These are phyloP conservation scores for Amniataba percoides DNA, from an alignment of 2,797 vertebrate species.

Conservation along the genomic window DNA sequence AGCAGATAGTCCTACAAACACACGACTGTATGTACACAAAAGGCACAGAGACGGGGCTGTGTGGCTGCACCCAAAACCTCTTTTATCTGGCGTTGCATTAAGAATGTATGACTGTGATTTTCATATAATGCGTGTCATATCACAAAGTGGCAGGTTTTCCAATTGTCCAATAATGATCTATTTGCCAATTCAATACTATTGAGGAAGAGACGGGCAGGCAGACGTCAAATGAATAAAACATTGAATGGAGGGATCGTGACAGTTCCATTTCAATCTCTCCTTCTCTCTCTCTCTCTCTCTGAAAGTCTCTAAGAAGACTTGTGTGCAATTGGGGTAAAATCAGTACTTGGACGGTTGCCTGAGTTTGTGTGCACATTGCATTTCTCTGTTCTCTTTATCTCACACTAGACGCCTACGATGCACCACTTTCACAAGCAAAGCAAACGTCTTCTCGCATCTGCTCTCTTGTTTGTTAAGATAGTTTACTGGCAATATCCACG, in stretches of 20 bases:
- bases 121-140: slow-evolving; percentile 86
- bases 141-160: slow-evolving; percentile 83
- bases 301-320: slow-evolving; percentile 71
- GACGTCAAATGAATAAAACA: slow-evolving; percentile 86
- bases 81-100: slow-evolving; percentile 80
- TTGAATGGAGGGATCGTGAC: slow-evolving; percentile 74
- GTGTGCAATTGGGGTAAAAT: slow-evolving; percentile 81
- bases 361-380: slow-evolving; percentile 77
- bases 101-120: slow-evolving; percentile 85
- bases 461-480: slow-evolving; percentile 79
- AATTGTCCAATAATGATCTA: slow-evolving; percentile 88
- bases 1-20: slow-evolving; percentile 35
- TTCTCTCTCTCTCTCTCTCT: slow-evolving; percentile 36
- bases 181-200: slow-evolving; percentile 83
- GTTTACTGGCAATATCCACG: slow-evolving; percentile 73
- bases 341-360: slow-evolving; percentile 80
- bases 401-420: slow-evolving; percentile 82
- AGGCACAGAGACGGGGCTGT: slow-evolving; percentile 41
- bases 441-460: slow-evolving; percentile 81
- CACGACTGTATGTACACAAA: slow-evolving; percentile 46
- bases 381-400: slow-evolving; percentile 80
- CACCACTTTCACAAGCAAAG: slow-evolving; percentile 81
- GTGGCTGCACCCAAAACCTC: slow-evolving; percentile 59
- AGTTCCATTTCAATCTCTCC: slow-evolving; percentile 74
- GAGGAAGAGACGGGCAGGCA: slow-evolving; percentile 76